These are phyloP conservation scores for Scolopax rusticola DNA, from an alignment of 2,797 vertebrate genomes.

Conservation along the genomic window DNA sequence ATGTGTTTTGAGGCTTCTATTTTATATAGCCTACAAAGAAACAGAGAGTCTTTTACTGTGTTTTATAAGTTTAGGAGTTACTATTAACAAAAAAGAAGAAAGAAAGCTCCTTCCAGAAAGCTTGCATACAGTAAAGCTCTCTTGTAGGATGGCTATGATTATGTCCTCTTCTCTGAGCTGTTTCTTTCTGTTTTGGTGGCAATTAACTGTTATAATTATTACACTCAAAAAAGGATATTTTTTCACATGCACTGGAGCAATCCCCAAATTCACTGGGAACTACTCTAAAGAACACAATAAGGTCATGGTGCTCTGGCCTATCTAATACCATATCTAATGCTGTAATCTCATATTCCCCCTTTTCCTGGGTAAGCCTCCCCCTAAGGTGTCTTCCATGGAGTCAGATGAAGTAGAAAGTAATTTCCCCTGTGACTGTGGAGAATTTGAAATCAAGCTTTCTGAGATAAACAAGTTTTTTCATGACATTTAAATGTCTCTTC, in stretches of 20 bases:
- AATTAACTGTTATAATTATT: neutral
- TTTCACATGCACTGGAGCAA: neutral
- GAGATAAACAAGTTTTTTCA: neutral
- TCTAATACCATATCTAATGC: slow-evolving; percentile 16
- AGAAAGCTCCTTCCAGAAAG: neutral
- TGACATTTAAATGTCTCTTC: neutral
- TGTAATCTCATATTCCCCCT: neutral
- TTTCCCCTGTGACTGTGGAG: neutral
- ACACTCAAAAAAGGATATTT: neutral
- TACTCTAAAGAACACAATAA: neutral
- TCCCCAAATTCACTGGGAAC: neutral
- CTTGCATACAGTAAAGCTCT: neutral
- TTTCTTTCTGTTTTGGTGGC: neutral
- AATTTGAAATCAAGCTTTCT: neutral
- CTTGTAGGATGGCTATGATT: neutral
- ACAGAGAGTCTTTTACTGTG: neutral
- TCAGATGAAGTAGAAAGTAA: neutral
- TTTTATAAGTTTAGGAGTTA: neutral
- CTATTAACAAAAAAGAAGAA: neutral
- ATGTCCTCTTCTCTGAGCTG: neutral
- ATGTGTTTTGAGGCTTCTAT: neutral
- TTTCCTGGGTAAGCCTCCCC: neutral
- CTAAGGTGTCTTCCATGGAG: neutral
- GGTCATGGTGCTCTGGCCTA: neutral
- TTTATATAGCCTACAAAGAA: neutral